Evolutionary conservation across 2,888 invertebrate genomes (phyloP), one percentile per base, ranked within the genome.

Genomic region (Abrostola tripartita): DNA sequence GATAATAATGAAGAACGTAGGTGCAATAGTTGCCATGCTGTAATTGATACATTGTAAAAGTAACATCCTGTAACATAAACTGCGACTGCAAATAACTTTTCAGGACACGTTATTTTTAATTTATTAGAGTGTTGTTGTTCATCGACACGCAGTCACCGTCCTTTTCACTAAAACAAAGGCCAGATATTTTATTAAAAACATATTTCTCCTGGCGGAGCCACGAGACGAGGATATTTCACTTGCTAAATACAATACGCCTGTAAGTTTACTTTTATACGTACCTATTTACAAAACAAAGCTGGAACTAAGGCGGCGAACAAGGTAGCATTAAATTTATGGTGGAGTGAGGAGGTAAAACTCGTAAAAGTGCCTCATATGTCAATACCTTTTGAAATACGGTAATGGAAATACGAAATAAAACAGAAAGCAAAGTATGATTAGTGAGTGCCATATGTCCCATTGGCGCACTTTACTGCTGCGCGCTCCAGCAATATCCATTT

Each of bases 391-490:
- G 94, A 93, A 94, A 93, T 94, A 94, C 91, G 92, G 90, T 94
- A 94, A 94, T 94, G 94, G 94, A 94, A 94, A 94, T 93, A 90
- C 90, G 93, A 92, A 93, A 93, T 94, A 94, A 94, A 94, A 94
- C 92, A 92, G 92, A 93, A 94, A 93, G 93, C 93, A 94, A 92
- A 93, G 92, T 93, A 92, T 93, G 93, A 94, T 93, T 93, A 94
- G 94, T 93, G 92, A 92, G 90, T 89, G 91, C 91, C 89, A 87
- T 90, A 91, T 83, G 91, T 91, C 91, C 91, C 91, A 91, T 92
- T 92, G 92, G 87, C 89, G 86, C 87, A 87, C 81, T 92, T 92
- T 93, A 93, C 90, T 88, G 86, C 90, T 86, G 84, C 85, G 77
- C 84, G 84, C 87, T 84, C 77, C 83, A 81, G 87, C 83, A 84